These are phyloP conservation scores for Drosophila paucipuncta DNA, from an alignment of 2,888 invertebrate genomes.

Conservation along the genomic window DNA sequence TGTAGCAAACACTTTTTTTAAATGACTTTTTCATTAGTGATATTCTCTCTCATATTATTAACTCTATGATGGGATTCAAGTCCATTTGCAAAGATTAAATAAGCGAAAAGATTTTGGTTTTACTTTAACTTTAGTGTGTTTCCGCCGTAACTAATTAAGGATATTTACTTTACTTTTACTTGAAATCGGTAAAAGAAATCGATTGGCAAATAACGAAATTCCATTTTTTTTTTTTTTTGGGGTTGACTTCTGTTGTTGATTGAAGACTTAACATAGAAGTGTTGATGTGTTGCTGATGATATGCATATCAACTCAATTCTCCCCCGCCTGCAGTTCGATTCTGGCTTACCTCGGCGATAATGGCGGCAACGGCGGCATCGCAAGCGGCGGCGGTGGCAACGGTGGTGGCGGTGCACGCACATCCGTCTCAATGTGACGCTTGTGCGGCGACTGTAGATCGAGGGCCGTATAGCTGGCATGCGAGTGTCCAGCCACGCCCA, in stretches of 20 bases:
- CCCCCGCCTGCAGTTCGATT: conserved; percentile 42
- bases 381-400: conserved; percentile 77
- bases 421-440: conserved; percentile 82
- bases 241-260: conserved; percentile 71
- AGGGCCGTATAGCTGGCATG: conserved; percentile 66
- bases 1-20: conserved; percentile 75
- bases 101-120: conserved; percentile 32
- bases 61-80: conserved; percentile 56
- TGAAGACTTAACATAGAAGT: conserved; percentile 80
- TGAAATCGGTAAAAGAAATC: conserved; percentile 15
- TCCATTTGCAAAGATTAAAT: conserved; percentile 51
- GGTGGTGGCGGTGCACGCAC: conserved; percentile 81
- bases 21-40: conserved; percentile 12
- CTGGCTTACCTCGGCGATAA: conserved; percentile 84
- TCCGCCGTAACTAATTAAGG: conserved; percentile 64
- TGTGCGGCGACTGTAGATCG: conserved; percentile 84
- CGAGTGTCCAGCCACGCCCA: conserved; percentile 75
- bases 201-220: conserved; percentile 33
- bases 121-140: conserved; percentile 37
- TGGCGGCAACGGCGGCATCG: conserved; percentile 75
- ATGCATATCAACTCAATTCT: conserved; percentile 49
- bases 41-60: conserved; percentile 23
- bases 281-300: conserved; percentile 71
- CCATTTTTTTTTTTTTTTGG: conserved; percentile 8
- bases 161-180: conserved; percentile 42